Evolutionary conservation across 2,888 invertebrate genomes (phyloP).

Genomic region (Adelphocoris suturalis): DNA sequence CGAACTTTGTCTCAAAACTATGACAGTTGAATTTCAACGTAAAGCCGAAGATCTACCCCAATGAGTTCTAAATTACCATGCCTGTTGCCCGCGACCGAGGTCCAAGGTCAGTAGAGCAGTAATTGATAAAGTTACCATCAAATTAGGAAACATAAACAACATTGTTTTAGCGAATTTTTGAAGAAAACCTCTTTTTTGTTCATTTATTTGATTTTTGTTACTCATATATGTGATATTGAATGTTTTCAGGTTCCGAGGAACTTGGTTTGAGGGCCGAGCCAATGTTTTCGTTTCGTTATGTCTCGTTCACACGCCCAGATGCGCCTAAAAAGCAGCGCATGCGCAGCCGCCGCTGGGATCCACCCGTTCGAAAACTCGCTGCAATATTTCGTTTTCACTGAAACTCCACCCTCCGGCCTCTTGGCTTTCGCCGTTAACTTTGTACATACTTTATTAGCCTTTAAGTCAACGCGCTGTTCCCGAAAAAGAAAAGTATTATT

Average conservation of each 20-base stretch:
- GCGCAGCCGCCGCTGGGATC: not conserved
- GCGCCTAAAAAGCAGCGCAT: not conserved
- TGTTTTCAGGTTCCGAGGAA: constrained; percentile 40
- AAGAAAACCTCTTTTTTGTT: too few relatives aligned
- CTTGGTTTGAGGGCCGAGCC: not conserved
- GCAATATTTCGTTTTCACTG: not conserved
- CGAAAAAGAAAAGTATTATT: constrained; percentile 46
- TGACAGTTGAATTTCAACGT: too few relatives aligned
- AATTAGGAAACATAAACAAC: too few relatives aligned
- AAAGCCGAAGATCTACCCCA: too few relatives aligned
- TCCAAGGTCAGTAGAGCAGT: too few relatives aligned
- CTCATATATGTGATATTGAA: too few relatives aligned
- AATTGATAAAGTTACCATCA: too few relatives aligned
- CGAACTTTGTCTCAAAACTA: too few relatives aligned
- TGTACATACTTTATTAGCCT: constrained; percentile 44
- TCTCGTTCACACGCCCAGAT: constrained; percentile 21
- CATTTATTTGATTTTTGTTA: too few relatives aligned
- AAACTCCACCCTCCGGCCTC: not conserved
- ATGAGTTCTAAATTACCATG: too few relatives aligned
- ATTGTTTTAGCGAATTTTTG: too few relatives aligned
- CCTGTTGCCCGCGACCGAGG: too few relatives aligned
- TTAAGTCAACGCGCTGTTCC: constrained; percentile 40
- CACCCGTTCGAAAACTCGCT: constrained; percentile 40
- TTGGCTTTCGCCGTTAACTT: not conserved
- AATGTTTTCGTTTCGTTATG: not conserved